phyloP scores from a whole-genome alignment of 2,888 invertebrate genomes.

The Lepidochrysops patricia region DNA sequence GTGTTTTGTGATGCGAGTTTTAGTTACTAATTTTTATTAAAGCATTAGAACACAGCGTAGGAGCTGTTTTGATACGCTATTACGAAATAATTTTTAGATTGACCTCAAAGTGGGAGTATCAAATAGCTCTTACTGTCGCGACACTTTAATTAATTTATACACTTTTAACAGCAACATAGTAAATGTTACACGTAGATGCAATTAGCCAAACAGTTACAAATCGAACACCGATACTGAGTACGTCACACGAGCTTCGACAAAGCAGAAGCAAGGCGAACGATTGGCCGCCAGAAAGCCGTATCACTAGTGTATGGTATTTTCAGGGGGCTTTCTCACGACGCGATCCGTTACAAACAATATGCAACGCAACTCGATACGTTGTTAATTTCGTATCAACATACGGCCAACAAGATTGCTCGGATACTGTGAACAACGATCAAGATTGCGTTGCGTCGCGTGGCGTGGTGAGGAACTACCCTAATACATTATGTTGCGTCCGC shows the following conservation, averaged over 20 bases:
- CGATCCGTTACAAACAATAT: conserved; percentile 32
- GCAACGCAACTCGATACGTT: conserved; percentile 32
- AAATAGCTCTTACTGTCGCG: background rate
- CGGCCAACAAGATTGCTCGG: conserved; percentile 28
- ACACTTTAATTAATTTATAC: background rate
- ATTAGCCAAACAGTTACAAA: conserved; percentile 14
- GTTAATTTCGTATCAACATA: conserved; percentile 32
- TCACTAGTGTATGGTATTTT: conserved; percentile 29
- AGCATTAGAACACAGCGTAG: background rate
- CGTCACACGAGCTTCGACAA: background rate
- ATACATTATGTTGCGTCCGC: conserved; percentile 30
- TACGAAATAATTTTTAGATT: background rate
- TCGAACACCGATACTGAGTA: background rate
- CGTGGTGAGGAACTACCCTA: conserved; percentile 32
- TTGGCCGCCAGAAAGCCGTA: conserved; percentile 11
- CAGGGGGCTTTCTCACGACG: conserved; percentile 34
- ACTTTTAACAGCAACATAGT: conserved; percentile 1
- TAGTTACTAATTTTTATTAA: background rate
- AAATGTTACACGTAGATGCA: conserved; percentile 19
- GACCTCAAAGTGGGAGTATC: background rate
- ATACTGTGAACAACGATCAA: conserved; percentile 25
- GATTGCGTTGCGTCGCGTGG: conserved; percentile 31
- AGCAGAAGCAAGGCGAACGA: background rate
- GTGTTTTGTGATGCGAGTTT: background rate
- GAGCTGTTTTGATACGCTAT: background rate